Base-by-base conservation (phyloP, 2,113 vertebrate species). In the Chloropsis hardwickii region DNA sequence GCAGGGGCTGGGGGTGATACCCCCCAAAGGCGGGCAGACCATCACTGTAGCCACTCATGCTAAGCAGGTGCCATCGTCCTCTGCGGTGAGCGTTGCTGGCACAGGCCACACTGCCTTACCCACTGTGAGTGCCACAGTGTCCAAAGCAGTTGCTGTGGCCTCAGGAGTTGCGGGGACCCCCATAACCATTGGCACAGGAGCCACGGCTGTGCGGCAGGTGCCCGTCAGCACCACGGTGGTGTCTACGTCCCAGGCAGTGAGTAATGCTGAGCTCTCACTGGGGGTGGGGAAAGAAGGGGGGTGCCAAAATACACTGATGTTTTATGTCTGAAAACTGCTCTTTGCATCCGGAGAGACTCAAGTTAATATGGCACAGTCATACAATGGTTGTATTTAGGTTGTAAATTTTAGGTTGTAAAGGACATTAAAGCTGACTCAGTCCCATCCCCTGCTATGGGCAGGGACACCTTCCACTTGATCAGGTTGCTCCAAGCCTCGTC, bases 1-100 rank as follows among this genome's bases (percentile, higher is more conserved):
- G 95, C 99, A 99, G 16, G 99, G 99, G 21, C 97, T 99, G 40
- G 99, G 99, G 2, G 98, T 99, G 40, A 98, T 99, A 95, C 99
- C 99, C 1, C 98, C 98, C 72, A 99, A 99, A 87, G 97, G 98
- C 15, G 98, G 99, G 51, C 99, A 99, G 95, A 98, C 99, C 23
- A 98, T 99, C 88, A 98, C 99, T 0, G 98, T 99, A 33, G 98
- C 98, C 22, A 92, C 99, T 8, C 98, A 99, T 1, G 84, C 98
- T 56, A 99, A 99, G 94, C 98, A 98, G 7, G 97, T 97, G 42
- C 95, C 97, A 1, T 97, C 97, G 0, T 97, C 97, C 37, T 95
- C 98, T 0, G 90, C 97, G 1, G 96, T 98, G 14, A 93, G 96
- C 3, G 39, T 97, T 64, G 94, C 98, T 1, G 98, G 98, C 58